Percentiles rank a stretch among this genome's conserved stretches.
These are phyloP conservation scores for Synergus gifuensis DNA, from an alignment of 2,888 invertebrate genomes.

Conservation along the genomic window DNA sequence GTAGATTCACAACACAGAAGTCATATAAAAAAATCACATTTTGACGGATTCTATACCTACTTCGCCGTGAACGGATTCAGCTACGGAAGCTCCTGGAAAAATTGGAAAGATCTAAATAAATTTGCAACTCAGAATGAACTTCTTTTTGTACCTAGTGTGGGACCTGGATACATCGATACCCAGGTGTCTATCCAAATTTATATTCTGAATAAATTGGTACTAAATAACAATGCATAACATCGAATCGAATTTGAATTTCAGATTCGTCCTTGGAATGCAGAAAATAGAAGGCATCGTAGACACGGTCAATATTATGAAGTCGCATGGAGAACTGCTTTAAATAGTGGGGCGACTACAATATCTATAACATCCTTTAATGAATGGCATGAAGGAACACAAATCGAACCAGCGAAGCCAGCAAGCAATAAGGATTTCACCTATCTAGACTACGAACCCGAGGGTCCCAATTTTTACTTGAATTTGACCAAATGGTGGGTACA, in stretches of 20 bases:
- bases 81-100: constrained; percentile 83
- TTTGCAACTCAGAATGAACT: constrained; percentile 81
- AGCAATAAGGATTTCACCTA: constrained; percentile 76
- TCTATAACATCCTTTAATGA: constrained; percentile 87
- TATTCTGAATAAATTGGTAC: not conserved
- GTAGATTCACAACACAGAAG: constrained; percentile 80
- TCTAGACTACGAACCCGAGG: constrained; percentile 82
- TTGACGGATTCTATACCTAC: constrained; percentile 84
- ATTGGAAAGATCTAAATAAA: constrained; percentile 80
- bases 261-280: constrained; percentile 81
- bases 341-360: constrained; percentile 80
- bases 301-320: constrained; percentile 83
- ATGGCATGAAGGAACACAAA: constrained; percentile 88
- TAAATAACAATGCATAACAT: not conserved
- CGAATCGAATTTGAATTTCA: constrained; percentile 43
- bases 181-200: constrained; percentile 72
- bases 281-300: constrained; percentile 79
- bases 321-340: constrained; percentile 82
- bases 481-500: constrained; percentile 82
- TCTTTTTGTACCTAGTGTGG: constrained; percentile 84
- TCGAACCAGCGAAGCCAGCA: constrained; percentile 82
- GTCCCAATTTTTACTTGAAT: constrained; percentile 82
- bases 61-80: constrained; percentile 83
- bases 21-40: constrained; percentile 79
- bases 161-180: constrained; percentile 85